Evolutionary conservation across 2,113 vertebrate species (phyloP).

Genomic region (Podarcis muralis): DNA sequence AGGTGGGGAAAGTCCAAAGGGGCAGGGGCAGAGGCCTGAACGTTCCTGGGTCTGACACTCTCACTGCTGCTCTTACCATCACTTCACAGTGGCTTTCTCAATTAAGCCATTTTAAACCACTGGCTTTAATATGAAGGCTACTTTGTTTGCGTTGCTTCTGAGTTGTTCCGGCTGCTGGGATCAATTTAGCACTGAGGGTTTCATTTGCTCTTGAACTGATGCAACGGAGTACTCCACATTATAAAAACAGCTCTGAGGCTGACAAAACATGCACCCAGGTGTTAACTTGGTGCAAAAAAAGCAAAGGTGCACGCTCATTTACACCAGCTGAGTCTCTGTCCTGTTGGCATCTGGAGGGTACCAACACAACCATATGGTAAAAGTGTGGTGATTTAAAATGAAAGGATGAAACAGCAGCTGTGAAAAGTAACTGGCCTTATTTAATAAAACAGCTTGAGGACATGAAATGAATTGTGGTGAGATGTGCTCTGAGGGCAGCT

Average conservation of each 20-base stretch:
- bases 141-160: neutral
- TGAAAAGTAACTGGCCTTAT: accelerated
- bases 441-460: neutral
- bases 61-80: neutral
- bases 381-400: neutral
- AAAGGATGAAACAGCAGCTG: neutral
- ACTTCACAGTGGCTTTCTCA: neutral
- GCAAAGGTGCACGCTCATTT: neutral
- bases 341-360: neutral
- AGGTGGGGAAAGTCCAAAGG: too few relatives aligned
- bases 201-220: neutral
- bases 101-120: neutral
- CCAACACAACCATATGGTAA: neutral
- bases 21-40: too few relatives aligned
- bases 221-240: neutral
- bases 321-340: neutral
- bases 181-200: neutral
- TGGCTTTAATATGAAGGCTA: neutral
- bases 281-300: neutral
- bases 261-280: too few relatives aligned
- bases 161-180: neutral
- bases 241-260: neutral
- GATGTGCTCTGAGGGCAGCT: neutral
- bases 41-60: too few relatives aligned
- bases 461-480: neutral